Evolutionary conservation across 2,888 invertebrate species (phyloP), one percentile per base, ranked within the genome.

Genomic region (Hyalella azteca): DNA sequence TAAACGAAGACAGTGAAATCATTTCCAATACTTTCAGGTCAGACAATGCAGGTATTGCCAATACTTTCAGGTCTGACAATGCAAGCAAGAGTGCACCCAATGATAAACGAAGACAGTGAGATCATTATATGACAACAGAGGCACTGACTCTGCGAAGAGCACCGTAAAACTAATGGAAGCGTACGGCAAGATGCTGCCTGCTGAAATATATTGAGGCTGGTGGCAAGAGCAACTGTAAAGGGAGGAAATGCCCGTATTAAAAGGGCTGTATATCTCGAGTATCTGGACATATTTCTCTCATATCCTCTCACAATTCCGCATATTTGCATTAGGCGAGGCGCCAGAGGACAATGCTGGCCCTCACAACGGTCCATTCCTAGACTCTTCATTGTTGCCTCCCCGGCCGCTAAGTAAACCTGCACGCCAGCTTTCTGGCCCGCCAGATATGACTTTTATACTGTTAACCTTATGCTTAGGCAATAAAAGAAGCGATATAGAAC

Each of bases 261-360:
- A 66, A 66, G 66, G 66, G 66, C 66, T 66, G 66, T 66, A 66
- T 66, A 66, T 75, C 75, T 75, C 41, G n/a, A 75, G 45, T 45
- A 75, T 75, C 45, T 75, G 45, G 75, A 45, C 45, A 75, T 75
- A 75, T 75, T 75, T 75, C 75, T 75, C 75, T 75, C 75, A 45
- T 45, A 45, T 45, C 29, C 75, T 75, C 75, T 75, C 75, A 45
- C 75, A 45, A 41, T 75, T 75, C 75, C 29, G 36, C 45, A 45
- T 75, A 75, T 45, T 75, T 75, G 75, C 75, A 45, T 45, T 75
- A 75, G 75, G 45, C 45, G 75, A 66, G 66, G 66, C 66, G 66
- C 66, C 36, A 36, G 66, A 66, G 66, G 66, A 66, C 66, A 66
- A 66, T 66, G 66, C 66, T 32, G 66, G 66, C 29, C 39, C 36